Evolutionary conservation across 2,113 vertebrate genomes (phyloP).

Genomic region (Arothron firmamentum): DNA sequence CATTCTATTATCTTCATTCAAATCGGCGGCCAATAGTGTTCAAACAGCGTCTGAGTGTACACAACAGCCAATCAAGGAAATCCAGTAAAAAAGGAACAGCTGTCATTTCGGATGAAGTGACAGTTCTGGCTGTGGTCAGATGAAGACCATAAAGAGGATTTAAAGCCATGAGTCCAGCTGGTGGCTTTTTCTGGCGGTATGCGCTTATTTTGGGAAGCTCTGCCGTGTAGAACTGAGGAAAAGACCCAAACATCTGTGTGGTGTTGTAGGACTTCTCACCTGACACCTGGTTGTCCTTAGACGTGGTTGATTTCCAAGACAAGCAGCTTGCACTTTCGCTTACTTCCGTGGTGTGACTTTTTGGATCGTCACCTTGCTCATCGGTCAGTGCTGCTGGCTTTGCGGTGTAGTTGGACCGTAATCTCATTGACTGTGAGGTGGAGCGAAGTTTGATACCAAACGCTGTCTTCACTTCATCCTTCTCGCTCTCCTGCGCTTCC

Average conservation of each 20-base stretch:
- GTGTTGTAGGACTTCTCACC: slow-evolving; percentile 70
- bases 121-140: slow-evolving; percentile 22
- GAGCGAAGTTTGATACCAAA: slow-evolving; percentile 89
- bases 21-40: no score
- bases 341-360: slow-evolving; percentile 14
- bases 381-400: slow-evolving; percentile 58
- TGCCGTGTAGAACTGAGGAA: not conserved
- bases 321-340: not conserved
- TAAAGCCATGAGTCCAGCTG: no score
- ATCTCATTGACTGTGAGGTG: slow-evolving; percentile 80
- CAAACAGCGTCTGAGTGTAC: no score
- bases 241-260: not conserved
- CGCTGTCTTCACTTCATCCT: slow-evolving; percentile 67
- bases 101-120: no score
- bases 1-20: no score
- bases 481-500: slow-evolving; percentile 35
- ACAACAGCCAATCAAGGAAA: no score
- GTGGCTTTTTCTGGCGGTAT: no score
- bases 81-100: no score
- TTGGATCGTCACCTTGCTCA: slow-evolving; percentile 55
- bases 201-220: no score
- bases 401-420: slow-evolving; percentile 48
- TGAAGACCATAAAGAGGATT: no score
- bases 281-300: slow-evolving; percentile 49
- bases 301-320: not conserved